Evolutionary conservation across 2,888 invertebrate genomes (phyloP).

Genomic region (Ormyrus pomaceus): DNA sequence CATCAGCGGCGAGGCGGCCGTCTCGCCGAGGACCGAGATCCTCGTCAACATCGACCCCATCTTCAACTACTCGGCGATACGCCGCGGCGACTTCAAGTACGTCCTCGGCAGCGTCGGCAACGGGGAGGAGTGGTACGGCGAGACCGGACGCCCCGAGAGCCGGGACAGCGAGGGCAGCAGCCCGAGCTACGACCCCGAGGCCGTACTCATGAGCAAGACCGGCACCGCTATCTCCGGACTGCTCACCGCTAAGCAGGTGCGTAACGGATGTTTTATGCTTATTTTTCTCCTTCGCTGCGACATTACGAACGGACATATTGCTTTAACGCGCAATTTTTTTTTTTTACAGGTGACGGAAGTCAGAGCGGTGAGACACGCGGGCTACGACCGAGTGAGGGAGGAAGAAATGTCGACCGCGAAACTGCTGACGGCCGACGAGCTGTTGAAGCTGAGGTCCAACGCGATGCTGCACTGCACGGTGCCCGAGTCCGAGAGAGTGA

Average conservation of each 20-base stretch:
- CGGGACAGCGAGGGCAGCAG: conserved; percentile 61
- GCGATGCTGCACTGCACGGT: conserved; percentile 67
- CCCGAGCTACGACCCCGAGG: conserved; percentile 74
- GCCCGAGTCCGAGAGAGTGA: conserved; percentile 59
- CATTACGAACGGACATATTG: no score
- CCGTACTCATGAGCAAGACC: conserved; percentile 75
- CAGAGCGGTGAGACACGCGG: conserved; percentile 66
- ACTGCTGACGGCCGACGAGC: conserved; percentile 61
- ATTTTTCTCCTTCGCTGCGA: neutral
- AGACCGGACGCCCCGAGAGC: conserved; percentile 66
- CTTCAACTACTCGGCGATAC: conserved; percentile 78
- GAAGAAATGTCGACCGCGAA: conserved; percentile 41
- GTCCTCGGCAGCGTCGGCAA: conserved; percentile 77
- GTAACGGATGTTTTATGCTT: neutral
- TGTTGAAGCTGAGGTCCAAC: conserved; percentile 63
- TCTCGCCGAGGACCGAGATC: conserved; percentile 76
- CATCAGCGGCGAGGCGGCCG: conserved; percentile 73
- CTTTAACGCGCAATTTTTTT: neutral
- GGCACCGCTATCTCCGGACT: conserved; percentile 76
- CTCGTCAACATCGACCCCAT: conserved; percentile 79
- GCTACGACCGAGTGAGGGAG: conserved; percentile 37
- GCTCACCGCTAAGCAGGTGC: conserved; percentile 76
- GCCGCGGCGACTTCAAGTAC: conserved; percentile 81
- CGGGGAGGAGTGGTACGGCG: conserved; percentile 76
- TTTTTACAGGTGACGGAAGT: conserved; percentile 42